Evolutionary conservation across 2,888 invertebrate species (phyloP).

Genomic region (Epinotia bilunana): DNA sequence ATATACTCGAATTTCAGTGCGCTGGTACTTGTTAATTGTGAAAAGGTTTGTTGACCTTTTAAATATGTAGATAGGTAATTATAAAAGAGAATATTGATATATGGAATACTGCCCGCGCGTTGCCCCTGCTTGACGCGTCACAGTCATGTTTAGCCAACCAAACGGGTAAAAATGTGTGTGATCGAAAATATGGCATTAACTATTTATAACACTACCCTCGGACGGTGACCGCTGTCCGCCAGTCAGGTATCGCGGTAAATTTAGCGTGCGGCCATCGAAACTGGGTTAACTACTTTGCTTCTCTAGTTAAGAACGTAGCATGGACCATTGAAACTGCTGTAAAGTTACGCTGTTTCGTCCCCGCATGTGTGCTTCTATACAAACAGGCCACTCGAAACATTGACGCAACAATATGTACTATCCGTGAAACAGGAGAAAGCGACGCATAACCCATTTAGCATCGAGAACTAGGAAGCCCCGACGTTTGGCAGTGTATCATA

Average conservation of each 20-base stretch:
- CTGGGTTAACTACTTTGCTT: constrained; percentile 78
- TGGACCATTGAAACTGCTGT: neutral
- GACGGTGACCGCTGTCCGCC: constrained; percentile 53
- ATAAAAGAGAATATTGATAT: neutral
- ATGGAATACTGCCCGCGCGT: neutral
- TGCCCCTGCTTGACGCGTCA: neutral
- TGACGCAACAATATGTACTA: constrained; percentile 67
- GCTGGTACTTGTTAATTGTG: neutral
- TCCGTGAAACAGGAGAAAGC: constrained; percentile 63
- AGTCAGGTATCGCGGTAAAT: constrained; percentile 72
- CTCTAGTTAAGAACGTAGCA: constrained; percentile 7
- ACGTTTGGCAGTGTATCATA: constrained; percentile 45
- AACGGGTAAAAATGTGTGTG: constrained; percentile 23
- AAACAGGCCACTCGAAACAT: constrained; percentile 71
- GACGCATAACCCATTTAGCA: constrained; percentile 69
- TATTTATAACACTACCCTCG: constrained; percentile 51
- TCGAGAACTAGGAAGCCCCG: constrained; percentile 70
- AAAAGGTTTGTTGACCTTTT: constrained; percentile 18
- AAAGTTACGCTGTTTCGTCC: constrained; percentile 6
- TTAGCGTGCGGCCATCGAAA: constrained; percentile 64
- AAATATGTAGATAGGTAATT: constrained; percentile 7
- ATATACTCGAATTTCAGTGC: constrained; percentile 1
- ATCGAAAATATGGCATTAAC: constrained; percentile 41
- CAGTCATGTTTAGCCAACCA: constrained; percentile 2
- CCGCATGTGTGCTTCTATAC: constrained; percentile 58